phyloP scores from a whole-genome alignment of 2,113 vertebrate genomes.

The Prionailurus bengalensis region DNA sequence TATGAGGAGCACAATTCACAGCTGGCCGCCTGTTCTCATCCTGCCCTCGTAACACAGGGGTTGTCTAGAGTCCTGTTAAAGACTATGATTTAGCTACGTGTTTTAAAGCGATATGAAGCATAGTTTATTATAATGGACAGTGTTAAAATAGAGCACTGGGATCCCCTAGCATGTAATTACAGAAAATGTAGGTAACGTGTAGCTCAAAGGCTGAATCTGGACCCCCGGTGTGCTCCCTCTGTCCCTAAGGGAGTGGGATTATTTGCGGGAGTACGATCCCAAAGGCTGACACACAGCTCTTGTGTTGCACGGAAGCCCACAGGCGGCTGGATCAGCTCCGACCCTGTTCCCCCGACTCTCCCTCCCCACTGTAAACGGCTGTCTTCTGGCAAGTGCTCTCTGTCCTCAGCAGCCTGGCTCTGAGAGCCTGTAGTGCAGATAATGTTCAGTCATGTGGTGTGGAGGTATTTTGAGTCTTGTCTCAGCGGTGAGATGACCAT shows the following conservation, averaged over 20 bases:
- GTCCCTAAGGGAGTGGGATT: neutral
- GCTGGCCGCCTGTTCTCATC: neutral
- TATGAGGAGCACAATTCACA: neutral
- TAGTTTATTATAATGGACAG: neutral
- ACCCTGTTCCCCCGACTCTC: neutral
- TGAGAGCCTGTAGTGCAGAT: fast-evolving
- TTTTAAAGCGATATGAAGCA: neutral
- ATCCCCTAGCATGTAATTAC: neutral
- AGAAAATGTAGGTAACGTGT: neutral
- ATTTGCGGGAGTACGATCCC: neutral
- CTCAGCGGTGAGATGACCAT: neutral
- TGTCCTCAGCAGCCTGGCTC: neutral
- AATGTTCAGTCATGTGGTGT: fast-evolving
- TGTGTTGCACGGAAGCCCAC: neutral
- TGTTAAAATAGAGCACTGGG: neutral
- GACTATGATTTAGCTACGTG: neutral
- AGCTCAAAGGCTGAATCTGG: neutral
- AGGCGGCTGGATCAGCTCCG: neutral
- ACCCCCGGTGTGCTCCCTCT: neutral
- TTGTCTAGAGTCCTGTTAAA: neutral
- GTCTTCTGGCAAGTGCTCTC: neutral
- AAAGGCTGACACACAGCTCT: fast-evolving
- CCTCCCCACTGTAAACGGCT: neutral
- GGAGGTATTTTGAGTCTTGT: neutral
- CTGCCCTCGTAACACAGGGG: neutral